Evolutionary conservation across 2,888 invertebrate genomes (phyloP).

Genomic region (Pyrochroa serraticornis): DNA sequence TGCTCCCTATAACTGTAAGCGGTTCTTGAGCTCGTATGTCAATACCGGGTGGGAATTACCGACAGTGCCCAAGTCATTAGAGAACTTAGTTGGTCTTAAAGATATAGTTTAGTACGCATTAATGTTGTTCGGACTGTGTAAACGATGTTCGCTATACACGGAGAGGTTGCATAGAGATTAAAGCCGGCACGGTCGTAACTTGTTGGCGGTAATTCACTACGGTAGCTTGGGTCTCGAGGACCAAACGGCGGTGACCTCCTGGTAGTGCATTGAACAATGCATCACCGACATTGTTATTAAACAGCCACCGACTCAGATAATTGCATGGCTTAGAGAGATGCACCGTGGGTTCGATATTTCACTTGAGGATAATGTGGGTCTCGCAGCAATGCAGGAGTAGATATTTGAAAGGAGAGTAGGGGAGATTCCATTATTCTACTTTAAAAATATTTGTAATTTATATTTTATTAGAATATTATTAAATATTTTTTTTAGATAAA

Average conservation of each 20-base stretch:
- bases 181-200: conserved; percentile 22
- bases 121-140: conserved; percentile 36
- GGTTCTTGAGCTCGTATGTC: conserved; percentile 2
- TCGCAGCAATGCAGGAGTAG: too few relatives aligned
- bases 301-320: neutral
- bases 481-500: too few relatives aligned
- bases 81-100: conserved; percentile 36
- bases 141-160: conserved; percentile 34
- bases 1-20: too few relatives aligned
- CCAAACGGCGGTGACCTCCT: conserved; percentile 22
- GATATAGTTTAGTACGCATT: conserved; percentile 36
- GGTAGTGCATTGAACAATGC: conserved; percentile 7
- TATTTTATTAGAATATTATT: too few relatives aligned
- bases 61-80: conserved; percentile 23
- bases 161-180: conserved; percentile 22
- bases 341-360: too few relatives aligned
- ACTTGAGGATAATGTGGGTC: too few relatives aligned
- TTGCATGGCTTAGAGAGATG: neutral
- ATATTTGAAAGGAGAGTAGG: too few relatives aligned
- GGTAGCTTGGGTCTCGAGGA: conserved; percentile 20
- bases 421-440: too few relatives aligned
- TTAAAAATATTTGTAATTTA: too few relatives aligned
- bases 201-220: conserved; percentile 31
- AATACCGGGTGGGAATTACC: conserved; percentile 18
- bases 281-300: conserved; percentile 8